These are phyloP conservation scores for Macaca nemestrina DNA, from an alignment of 2,113 vertebrate species.

Conservation along the genomic window DNA sequence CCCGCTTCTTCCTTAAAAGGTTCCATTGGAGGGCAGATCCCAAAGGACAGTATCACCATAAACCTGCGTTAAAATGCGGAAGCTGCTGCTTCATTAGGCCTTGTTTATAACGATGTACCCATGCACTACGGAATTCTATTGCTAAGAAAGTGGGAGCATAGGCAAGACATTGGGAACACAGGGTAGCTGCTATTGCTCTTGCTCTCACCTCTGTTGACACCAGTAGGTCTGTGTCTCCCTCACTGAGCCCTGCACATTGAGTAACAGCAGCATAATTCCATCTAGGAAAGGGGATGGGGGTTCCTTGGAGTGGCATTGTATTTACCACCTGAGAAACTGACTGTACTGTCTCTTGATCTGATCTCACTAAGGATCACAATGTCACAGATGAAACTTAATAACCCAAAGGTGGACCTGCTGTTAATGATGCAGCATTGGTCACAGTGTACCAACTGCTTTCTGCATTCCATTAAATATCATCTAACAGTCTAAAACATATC, in stretches of 20 bases:
- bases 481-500: background rate
- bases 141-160: background rate
- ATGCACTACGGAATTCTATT: conserved; percentile 47
- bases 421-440: background rate
- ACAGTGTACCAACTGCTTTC: background rate
- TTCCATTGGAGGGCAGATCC: background rate
- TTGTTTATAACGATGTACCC: conserved; percentile 69
- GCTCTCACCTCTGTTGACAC: conserved; percentile 62
- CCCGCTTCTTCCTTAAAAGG: conserved; percentile 88
- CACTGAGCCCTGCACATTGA: conserved; percentile 58
- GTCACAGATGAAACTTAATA: background rate
- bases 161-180: conserved; percentile 48
- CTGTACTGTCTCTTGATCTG: background rate
- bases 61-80: conserved; percentile 28
- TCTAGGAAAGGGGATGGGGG: background rate
- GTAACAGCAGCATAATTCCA: conserved; percentile 42
- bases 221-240: conserved; percentile 53
- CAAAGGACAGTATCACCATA: background rate
- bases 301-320: conserved; percentile 40
- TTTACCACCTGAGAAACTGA: conserved; percentile 40
- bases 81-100: conserved; percentile 62
- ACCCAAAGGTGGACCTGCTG: background rate
- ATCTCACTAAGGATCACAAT: conserved; percentile 17
- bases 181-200: conserved; percentile 63
- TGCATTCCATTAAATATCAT: background rate